phyloP scores from a whole-genome alignment of 2,113 vertebrate species.

The Xiphorhynchus elegans region DNA sequence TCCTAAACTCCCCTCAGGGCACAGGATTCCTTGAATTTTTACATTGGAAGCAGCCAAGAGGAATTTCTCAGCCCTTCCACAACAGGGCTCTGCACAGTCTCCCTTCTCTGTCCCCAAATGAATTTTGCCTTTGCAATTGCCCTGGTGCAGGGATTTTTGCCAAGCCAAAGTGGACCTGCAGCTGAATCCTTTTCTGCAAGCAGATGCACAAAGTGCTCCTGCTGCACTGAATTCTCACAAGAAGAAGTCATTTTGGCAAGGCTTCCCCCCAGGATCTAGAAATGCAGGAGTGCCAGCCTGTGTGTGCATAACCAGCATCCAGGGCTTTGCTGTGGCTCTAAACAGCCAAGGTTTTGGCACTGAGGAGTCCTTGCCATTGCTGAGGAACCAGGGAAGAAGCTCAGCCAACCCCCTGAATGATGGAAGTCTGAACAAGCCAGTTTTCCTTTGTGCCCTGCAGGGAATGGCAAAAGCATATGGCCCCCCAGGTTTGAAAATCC shows the following conservation, averaged over 20 bases:
- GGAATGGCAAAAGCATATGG: conserved; percentile 55
- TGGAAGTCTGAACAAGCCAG: not conserved
- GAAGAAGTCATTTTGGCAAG: not conserved
- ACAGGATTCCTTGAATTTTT: conserved; percentile 64
- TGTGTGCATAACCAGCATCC: not conserved
- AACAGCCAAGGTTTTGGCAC: not conserved
- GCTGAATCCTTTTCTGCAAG: not conserved
- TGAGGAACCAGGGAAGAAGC: not conserved
- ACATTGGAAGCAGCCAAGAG: conserved; percentile 15
- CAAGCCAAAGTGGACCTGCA: not conserved
- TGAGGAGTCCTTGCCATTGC: not conserved
- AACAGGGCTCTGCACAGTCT: not conserved
- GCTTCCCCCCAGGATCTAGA: not conserved
- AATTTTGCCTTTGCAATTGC: not conserved
- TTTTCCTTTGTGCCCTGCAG: not conserved
- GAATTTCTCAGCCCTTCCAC: conserved; percentile 24
- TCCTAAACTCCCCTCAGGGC: conserved; percentile 44
- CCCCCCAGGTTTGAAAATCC: conserved; percentile 7
- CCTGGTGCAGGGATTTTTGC: not conserved
- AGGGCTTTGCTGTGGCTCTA: not conserved
- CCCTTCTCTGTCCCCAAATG: not conserved
- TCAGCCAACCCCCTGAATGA: not conserved
- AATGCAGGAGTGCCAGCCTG: not conserved
- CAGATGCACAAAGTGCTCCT: not conserved
- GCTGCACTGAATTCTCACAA: not conserved